Evolutionary conservation across 2,888 invertebrate species (phyloP).

Genomic region (Lydus trimaculatus): DNA sequence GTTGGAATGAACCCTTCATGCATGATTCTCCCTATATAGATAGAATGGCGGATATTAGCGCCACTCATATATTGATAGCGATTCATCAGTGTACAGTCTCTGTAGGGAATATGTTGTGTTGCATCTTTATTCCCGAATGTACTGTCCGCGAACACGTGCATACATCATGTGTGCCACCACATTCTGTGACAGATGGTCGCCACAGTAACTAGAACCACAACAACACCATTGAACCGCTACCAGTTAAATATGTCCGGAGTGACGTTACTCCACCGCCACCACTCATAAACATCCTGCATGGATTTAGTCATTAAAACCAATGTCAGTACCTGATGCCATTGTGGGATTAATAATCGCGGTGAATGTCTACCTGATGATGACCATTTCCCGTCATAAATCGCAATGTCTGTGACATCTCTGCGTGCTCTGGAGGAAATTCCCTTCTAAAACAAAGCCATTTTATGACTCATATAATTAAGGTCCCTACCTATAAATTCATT

Average conservation of each 20-base stretch:
- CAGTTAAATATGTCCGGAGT: constrained; percentile 50
- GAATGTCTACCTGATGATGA: constrained; percentile 43
- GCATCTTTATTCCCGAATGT: constrained; percentile 28
- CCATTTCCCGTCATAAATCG: constrained; percentile 29
- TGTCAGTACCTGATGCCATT: constrained; percentile 53
- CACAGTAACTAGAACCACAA: constrained; percentile 46
- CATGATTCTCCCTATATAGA: constrained; percentile 19
- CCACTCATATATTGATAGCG: constrained; percentile 40
- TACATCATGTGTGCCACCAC: constrained; percentile 51
- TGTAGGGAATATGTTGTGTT: constrained; percentile 26
- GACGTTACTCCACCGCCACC: constrained; percentile 28
- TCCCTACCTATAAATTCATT: not conserved
- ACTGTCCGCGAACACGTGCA: constrained; percentile 47
- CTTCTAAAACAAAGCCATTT: not conserved
- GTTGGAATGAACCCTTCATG: constrained; percentile 42
- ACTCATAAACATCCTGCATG: constrained; percentile 47
- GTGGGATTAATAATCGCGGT: constrained; percentile 50
- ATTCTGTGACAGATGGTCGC: constrained; percentile 52
- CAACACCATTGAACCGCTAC: constrained; percentile 45
- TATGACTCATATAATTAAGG: not conserved
- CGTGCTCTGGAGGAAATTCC: not conserved
- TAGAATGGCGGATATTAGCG: constrained; percentile 29
- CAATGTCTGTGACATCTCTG: constrained; percentile 3
- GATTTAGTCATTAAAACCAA: constrained; percentile 52
- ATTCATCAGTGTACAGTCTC: constrained; percentile 37